Percentiles rank a stretch among this genome's conserved stretches.
These are phyloP conservation scores for Kryptolebias marmoratus DNA, from an alignment of 2,113 vertebrate genomes.

Conservation along the genomic window DNA sequence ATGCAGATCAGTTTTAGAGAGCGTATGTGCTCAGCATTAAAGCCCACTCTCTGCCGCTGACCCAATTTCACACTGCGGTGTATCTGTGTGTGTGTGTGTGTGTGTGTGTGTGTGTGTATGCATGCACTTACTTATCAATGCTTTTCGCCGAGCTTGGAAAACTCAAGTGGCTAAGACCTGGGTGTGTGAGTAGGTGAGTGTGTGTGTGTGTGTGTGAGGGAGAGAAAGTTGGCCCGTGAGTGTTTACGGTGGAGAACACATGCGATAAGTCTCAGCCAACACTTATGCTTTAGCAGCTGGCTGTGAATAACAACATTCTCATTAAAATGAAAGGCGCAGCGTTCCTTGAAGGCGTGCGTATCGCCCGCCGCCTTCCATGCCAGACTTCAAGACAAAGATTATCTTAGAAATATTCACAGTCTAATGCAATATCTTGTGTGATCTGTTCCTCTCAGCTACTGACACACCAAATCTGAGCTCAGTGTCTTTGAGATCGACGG, in stretches of 20 bases:
- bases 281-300: slow-evolving; percentile 20
- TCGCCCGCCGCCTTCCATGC: too few relatives aligned
- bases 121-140: slow-evolving; percentile 69
- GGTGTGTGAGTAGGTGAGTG: slow-evolving; percentile 42
- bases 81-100: slow-evolving; percentile 48
- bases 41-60: slow-evolving; percentile 79
- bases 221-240: too few relatives aligned
- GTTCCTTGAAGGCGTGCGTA: too few relatives aligned
- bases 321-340: slow-evolving; percentile 3
- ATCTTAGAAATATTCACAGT: too few relatives aligned
- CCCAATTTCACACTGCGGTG: slow-evolving; percentile 79
- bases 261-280: slow-evolving; percentile 39
- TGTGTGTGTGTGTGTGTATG: background rate
- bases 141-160: slow-evolving; percentile 62
- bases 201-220: slow-evolving; percentile 18
- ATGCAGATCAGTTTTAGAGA: slow-evolving; percentile 80
- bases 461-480: too few relatives aligned
- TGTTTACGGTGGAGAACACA: slow-evolving; percentile 32
- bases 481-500: too few relatives aligned
- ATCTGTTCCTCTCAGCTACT: too few relatives aligned
- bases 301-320: slow-evolving; percentile 28
- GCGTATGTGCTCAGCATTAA: slow-evolving; percentile 81
- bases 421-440: too few relatives aligned
- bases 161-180: slow-evolving; percentile 49
- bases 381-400: too few relatives aligned